Conservation (phyloP, 2,113 vertebrate genomes). For the Oreochromis tanganicae region DNA sequence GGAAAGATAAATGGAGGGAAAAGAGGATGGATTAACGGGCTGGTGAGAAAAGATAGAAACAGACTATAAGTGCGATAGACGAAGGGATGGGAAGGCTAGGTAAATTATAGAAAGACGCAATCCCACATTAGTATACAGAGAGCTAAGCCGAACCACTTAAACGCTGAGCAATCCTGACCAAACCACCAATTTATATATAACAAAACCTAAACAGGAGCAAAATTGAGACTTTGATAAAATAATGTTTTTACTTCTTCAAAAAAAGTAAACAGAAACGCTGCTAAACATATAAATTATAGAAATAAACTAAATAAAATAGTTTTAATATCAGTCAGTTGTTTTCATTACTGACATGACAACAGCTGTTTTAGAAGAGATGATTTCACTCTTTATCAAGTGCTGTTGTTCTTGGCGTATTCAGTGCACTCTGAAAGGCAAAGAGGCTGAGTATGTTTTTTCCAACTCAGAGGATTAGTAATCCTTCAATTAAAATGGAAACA, state of each 20-base stretch:
- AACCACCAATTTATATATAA: neutral
- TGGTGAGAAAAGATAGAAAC: neutral
- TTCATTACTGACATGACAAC: neutral
- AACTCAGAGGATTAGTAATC: neutral
- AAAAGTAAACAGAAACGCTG: fast-evolving
- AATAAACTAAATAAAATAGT: neutral
- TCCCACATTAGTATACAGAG: neutral
- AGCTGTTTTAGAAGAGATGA: neutral
- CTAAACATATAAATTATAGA: neutral
- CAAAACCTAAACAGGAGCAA: neutral
- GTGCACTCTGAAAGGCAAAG: neutral
- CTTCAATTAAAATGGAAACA: neutral
- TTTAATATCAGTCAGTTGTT: neutral
- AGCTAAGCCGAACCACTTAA: neutral
- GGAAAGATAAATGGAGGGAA: constrained; percentile 18
- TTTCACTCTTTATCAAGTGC: neutral
- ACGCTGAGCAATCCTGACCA: neutral
- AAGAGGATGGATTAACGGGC: constrained; percentile 10
- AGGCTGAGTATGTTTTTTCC: neutral
- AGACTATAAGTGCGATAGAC: neutral
- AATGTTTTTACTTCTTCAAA: neutral
- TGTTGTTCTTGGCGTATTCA: neutral
- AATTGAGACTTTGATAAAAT: neutral
- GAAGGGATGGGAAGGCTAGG: neutral
- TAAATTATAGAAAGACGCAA: neutral